Base-by-base conservation (phyloP, 2,797 vertebrate genomes). In the Danio albolineatus region DNA sequence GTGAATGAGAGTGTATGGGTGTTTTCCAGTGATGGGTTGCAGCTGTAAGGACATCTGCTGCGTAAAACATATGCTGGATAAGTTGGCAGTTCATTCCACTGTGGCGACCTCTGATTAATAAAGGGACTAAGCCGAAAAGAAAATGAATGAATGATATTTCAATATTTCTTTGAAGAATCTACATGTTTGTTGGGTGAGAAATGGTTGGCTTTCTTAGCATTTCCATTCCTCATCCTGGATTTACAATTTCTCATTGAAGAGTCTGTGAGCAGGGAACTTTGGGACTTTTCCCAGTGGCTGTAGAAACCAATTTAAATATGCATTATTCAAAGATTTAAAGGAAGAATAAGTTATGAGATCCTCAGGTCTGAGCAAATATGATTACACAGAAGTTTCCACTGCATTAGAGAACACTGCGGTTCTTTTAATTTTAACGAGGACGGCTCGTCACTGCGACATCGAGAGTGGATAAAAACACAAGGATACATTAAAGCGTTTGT, bases 281-380 rank as follows among this genome's bases (percentile, higher is more conserved):
- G 17, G 8, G 9, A 4, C 16, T 10, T 62, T 57, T 57, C 21
- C 56, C 56, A 57, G 5, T 57, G 12, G 56, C 56, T 13, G 6
- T 17, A 12, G 38, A 62, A 62, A n/a, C 16, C 38, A 62, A n/a
- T 62, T 41, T 41, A 62, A 17, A 43, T 60, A 16, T 38, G 60
- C 39, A 64, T 43, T 43, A 64, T 19, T 41, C 62, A 3, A 44
- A 65, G 17, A 19, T 61, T 61, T 61, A 61, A 61, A 61, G 8
- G 36, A 62, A 62, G 38, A 65, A 65, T 21, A 21, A 4, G 1
- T 28, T 46, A 4, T 0, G 7, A 21, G 17, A 44, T 21, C 10
- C 4, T 7, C 48, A 16, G 14, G 5, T 16, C 48, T 5, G 46
- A 13, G 12, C 48, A 49, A 49, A 6, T 49, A 49, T 49, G 48